Evolutionary conservation across 1,140 invertebrate species (phyloP).

Genomic region (Formica selysi): DNA sequence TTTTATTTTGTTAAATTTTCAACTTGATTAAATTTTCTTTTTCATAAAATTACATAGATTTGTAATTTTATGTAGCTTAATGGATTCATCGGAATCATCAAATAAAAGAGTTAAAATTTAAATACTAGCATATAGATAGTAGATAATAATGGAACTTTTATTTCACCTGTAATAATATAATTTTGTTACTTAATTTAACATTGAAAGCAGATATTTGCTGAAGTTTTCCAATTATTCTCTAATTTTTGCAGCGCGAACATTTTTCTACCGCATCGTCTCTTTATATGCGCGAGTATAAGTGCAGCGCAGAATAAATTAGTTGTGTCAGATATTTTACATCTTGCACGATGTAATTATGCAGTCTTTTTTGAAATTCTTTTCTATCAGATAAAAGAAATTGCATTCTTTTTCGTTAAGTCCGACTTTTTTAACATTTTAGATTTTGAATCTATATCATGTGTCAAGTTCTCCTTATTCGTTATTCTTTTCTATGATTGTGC

Average conservation of each 20-base stretch:
- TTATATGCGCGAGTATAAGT: not conserved
- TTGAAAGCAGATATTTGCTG: not conserved
- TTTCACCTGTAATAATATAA: not conserved
- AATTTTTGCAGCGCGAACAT: not conserved
- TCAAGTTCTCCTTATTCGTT: not conserved
- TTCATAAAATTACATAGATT: not conserved
- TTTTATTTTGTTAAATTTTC: not conserved
- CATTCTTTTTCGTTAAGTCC: not conserved
- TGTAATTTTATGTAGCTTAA: not conserved
- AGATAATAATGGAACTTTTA: constrained; percentile 2
- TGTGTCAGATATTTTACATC: not conserved
- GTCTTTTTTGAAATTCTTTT: constrained; percentile 19
- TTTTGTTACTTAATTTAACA: not conserved
- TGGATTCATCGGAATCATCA: not conserved
- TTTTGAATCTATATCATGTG: not conserved
- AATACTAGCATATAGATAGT: not conserved
- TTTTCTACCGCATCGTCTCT: not conserved
- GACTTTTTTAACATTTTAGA: not conserved
- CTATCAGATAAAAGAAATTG: not conserved
- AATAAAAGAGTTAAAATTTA: not conserved
- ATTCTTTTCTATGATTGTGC: not conserved
- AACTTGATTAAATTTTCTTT: not conserved
- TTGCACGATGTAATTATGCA: not conserved
- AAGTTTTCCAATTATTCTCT: not conserved
- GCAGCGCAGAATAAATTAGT: not conserved